Conservation (phyloP, 2,113 vertebrate species). For the Poeciliopsis prolifica region DNA sequence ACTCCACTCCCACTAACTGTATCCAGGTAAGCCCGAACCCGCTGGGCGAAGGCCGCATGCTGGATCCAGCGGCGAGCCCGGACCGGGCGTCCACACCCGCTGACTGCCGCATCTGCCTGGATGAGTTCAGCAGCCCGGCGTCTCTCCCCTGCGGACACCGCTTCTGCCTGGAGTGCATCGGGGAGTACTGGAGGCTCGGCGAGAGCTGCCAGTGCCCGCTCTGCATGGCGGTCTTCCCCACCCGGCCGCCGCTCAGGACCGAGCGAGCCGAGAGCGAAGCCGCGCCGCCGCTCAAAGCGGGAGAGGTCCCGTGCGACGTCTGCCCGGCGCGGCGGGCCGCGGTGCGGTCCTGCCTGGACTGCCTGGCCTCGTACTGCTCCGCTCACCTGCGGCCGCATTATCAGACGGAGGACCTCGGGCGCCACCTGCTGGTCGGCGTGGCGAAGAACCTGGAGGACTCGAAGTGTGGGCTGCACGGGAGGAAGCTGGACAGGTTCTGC, state of each 20-base stretch:
- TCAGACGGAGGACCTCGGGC: conserved; percentile 73
- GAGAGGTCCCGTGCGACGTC: conserved; percentile 79
- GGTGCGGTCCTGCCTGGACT: conserved; percentile 75
- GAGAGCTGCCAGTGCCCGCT: conserved; percentile 70
- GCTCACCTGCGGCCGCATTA: conserved; percentile 74
- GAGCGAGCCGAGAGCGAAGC: neutral
- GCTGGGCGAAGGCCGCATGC: neutral
- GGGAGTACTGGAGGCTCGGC: conserved; percentile 72
- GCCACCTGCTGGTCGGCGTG: conserved; percentile 87
- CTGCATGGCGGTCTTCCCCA: conserved; percentile 62
- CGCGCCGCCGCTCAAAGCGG: conserved; percentile 23
- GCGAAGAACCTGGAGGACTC: conserved; percentile 73
- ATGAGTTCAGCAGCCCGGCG: conserved; percentile 61
- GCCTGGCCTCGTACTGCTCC: conserved; percentile 78
- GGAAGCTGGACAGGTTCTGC: conserved; percentile 64
- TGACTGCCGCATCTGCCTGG: conserved; percentile 76
- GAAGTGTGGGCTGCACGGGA: conserved; percentile 69
- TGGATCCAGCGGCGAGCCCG: neutral
- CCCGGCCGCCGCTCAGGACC: conserved; percentile 39
- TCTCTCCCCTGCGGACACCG: conserved; percentile 74
- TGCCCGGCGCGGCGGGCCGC: conserved; percentile 63
- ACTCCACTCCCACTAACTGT: too few species aligned
- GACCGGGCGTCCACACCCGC: conserved; percentile 33
- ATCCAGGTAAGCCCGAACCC: neutral
- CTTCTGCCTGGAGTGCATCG: conserved; percentile 78